Base-by-base conservation (phyloP, 2,113 vertebrate genomes). In the Bubo scandiacus region DNA sequence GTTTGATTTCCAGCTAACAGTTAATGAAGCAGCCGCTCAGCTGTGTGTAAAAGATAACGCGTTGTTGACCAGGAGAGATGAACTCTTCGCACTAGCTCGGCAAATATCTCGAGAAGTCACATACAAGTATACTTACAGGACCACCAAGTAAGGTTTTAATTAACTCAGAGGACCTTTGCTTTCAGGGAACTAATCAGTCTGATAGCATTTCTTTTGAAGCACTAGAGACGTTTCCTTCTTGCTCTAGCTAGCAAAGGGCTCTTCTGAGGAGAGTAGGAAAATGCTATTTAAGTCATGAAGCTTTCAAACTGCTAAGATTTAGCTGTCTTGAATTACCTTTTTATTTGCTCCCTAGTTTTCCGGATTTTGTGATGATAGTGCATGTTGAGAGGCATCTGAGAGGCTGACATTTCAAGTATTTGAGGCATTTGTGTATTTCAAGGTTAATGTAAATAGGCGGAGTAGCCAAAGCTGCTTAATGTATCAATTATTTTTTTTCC, bases 101-200 rank as follows among this genome's bases (percentile, higher is more conserved):
- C 99, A 99, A 89, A 99, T 99, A 92, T 99, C 99, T 91, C 98
- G 99, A 85, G 99, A 99, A 95, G 99, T 99, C 94, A 99, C 99
- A 23, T 99, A 99, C 98, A 99, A 99, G 94, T 99, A 99, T 84
- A 99, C 98, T 57, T 99, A 99, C 98, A 98, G 99, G 97, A 99
- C 99, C 93, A 99, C 99, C 98, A 99, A 99, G 99, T 99, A 98
- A 98, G 98, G 86, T 70, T 96, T 83, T 63, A 42, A 45, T 73
- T 75, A 38, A 32, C 49, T 83, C 54, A 6, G 1, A 54, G 66
- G 70, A 71, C 45, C 65, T 86, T 90, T 16, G 6, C 38, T 66
- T 89, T 29, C 26, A 38, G 81, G 62, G 54, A 81, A 0, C 40
- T 65, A 27, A 72, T 83, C 55, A 42, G 25, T 61, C 54, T 75